These are phyloP conservation scores for Typhlomys cinereus DNA, from an alignment of 2,113 vertebrate species.

Conservation along the genomic window DNA sequence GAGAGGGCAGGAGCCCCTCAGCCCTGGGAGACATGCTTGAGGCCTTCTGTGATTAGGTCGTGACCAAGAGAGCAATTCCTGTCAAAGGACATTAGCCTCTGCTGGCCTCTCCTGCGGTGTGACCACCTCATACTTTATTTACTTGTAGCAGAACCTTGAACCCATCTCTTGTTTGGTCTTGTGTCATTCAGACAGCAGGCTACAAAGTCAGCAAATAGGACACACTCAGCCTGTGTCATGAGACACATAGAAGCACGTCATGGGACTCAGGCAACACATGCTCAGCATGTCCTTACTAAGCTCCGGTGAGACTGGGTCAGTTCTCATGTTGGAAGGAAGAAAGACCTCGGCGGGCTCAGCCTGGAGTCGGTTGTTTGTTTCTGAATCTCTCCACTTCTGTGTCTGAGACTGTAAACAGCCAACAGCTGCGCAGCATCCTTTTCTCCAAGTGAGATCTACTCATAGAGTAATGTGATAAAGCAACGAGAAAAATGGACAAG, in stretches of 20 bases:
- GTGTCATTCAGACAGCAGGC: not conserved
- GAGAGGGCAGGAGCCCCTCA: not conserved
- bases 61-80: not conserved
- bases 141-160: not conserved
- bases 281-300: fast-evolving
- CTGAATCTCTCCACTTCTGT: not conserved
- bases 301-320: fast-evolving
- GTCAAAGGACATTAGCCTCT: not conserved
- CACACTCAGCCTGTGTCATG: not conserved
- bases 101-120: not conserved
- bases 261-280: not conserved
- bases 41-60: not conserved
- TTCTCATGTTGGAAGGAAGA: not conserved
- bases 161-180: not conserved
- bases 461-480: not conserved
- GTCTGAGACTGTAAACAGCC: not conserved
- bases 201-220: not conserved
- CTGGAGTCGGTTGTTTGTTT: not conserved
- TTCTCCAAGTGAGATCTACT: not conserved
- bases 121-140: not conserved
- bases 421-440: not conserved
- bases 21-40: not conserved
- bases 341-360: not conserved
- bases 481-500: not conserved
- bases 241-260: not conserved